These are phyloP conservation scores for Cyphotilapia sp. DNA, from an alignment of 2,113 vertebrate species.

Conservation along the genomic window DNA sequence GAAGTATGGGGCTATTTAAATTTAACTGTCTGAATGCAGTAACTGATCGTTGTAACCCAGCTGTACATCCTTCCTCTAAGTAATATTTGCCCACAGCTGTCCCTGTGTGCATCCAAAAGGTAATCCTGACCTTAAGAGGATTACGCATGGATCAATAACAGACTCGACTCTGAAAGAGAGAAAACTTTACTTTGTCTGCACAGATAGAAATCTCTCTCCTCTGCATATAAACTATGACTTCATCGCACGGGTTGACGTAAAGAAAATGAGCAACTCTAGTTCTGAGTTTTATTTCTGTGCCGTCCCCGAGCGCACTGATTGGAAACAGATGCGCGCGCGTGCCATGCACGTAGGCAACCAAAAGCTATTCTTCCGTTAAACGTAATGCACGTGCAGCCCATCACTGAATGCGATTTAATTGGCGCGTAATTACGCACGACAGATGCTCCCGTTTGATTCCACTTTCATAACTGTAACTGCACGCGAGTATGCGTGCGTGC, in stretches of 20 bases:
- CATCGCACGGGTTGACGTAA: neutral
- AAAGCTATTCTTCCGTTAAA: neutral
- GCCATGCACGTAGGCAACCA: neutral
- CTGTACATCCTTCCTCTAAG: neutral
- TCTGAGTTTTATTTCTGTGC: neutral
- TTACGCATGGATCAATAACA: neutral
- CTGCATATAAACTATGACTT: neutral
- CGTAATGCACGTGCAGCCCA: neutral
- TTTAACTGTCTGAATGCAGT: neutral
- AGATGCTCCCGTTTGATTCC: neutral
- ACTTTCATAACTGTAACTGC: neutral
- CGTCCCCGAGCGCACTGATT: neutral
- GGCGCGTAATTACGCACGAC: conserved; percentile 47
- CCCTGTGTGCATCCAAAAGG: neutral
- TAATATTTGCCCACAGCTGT: neutral
- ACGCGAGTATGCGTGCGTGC: neutral
- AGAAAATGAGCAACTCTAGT: neutral
- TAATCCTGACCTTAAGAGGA: neutral
- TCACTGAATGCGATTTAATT: neutral
- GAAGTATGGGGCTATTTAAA: neutral
- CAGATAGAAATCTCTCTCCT: neutral
- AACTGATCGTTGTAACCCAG: neutral
- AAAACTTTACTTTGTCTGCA: neutral
- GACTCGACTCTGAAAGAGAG: neutral
- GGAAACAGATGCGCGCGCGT: neutral